These are phyloP conservation scores for Hoplodrina ambigua DNA, from an alignment of 2,888 invertebrate genomes.

Conservation along the genomic window DNA sequence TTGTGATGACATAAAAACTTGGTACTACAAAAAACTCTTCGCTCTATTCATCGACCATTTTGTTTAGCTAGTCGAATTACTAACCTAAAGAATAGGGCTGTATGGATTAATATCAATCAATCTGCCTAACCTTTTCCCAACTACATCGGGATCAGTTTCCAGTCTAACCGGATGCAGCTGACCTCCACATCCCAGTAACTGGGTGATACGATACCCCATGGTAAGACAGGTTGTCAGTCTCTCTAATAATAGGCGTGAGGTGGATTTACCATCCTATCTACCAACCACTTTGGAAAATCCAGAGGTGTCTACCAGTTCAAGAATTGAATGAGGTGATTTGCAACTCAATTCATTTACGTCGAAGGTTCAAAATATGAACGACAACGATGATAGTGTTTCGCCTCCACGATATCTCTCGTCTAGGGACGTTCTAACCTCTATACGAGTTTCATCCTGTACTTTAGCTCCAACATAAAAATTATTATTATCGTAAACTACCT, in stretches of 20 bases:
- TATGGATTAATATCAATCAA: no score
- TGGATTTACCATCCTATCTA: background rate
- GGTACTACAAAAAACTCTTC: slow-evolving; percentile 29
- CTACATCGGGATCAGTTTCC: no score
- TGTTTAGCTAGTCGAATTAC: background rate
- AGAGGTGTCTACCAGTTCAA: no score
- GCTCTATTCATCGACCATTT: background rate
- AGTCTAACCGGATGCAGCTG: no score
- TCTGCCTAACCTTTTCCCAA: no score
- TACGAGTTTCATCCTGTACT: background rate
- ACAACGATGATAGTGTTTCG: background rate
- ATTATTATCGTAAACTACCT: slow-evolving; percentile 22
- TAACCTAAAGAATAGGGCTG: background rate
- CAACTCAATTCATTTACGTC: background rate
- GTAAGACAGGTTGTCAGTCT: no score
- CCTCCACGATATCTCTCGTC: background rate
- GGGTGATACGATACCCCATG: no score
- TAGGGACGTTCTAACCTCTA: background rate
- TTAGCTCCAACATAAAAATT: slow-evolving; percentile 1
- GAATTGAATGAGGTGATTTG: no score
- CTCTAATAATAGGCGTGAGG: background rate
- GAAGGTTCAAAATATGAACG: slow-evolving; percentile 4
- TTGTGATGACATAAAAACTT: slow-evolving; percentile 22
- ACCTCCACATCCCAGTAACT: no score
- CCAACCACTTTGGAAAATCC: background rate